A percentile compares a stretch with the other conserved stretches of the same genome.
Evolutionary conservation across 1,140 invertebrate species (phyloP).

Genomic region (Mylabris phalerata): DNA sequence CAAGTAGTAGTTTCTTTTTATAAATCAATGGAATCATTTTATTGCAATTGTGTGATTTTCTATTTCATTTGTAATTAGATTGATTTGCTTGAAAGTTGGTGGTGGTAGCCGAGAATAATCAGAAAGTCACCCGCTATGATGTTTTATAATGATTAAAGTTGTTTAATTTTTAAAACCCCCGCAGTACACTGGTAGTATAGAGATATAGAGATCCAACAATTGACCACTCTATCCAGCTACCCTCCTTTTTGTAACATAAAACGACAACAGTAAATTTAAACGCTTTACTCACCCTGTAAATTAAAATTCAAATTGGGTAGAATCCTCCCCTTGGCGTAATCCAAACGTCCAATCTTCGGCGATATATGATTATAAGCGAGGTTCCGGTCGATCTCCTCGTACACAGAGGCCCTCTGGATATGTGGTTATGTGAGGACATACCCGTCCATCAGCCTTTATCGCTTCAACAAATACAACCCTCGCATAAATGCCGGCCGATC

Average conservation of each 20-base stretch:
- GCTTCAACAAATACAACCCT: slow-evolving; percentile 42
- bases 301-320: slow-evolving; percentile 43
- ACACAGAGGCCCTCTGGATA: slow-evolving; percentile 28
- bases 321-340: slow-evolving; percentile 28
- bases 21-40: slow-evolving; percentile 14
- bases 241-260: slow-evolving; percentile 9
- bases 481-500: slow-evolving; percentile 35
- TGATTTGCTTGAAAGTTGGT: not conserved
- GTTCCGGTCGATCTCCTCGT: slow-evolving; percentile 38
- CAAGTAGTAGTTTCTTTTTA: slow-evolving; percentile 26
- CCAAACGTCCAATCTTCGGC: slow-evolving; percentile 38
- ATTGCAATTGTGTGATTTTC: not conserved
- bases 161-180: not conserved
- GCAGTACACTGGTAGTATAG: not conserved
- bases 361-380: slow-evolving; percentile 39
- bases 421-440: slow-evolving; percentile 44
- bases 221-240: not conserved
- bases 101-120: not conserved
- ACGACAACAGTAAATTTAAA: slow-evolving; percentile 35
- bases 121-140: not conserved
- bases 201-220: not conserved
- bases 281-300: slow-evolving; percentile 39
- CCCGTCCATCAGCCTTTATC: slow-evolving; percentile 43
- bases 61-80: slow-evolving; percentile 17
- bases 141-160: not conserved